Evolutionary conservation across 2,113 vertebrate genomes (phyloP).

Genomic region (Megaptera novaeangliae): DNA sequence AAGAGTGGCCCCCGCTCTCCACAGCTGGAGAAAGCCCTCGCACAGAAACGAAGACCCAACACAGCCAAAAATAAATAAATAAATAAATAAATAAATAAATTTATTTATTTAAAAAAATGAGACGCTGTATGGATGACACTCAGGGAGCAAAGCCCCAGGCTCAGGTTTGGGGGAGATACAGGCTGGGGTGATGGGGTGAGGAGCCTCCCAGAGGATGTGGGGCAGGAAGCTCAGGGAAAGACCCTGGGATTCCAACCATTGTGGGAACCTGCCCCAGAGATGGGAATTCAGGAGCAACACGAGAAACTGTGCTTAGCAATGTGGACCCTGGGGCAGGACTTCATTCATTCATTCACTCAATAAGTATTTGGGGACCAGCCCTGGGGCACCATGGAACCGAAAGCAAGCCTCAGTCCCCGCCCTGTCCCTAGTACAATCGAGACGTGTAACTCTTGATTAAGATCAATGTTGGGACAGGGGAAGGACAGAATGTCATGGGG

Average conservation of each 20-base stretch:
- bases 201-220: background rate
- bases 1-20: too few species aligned
- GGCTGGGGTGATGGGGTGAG: background rate
- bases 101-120: background rate
- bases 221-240: background rate
- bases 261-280: background rate
- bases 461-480: background rate
- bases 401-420: background rate
- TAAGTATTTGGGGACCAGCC: background rate
- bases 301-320: background rate
- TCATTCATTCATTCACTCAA: background rate
- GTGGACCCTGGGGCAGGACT: background rate
- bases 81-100: too few species aligned
- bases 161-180: background rate
- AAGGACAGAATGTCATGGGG: background rate
- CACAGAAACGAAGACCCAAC: too few species aligned
- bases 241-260: background rate
- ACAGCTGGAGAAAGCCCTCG: too few species aligned
- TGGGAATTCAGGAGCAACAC: background rate
- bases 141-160: background rate
- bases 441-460: background rate
- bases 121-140: background rate
- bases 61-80: too few species aligned
- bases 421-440: rapidly evolving
- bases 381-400: background rate